Percentiles rank a stretch among this genome's conserved stretches.
Evolutionary conservation across 2,113 vertebrate species (phyloP).

Genomic region (Antennarius striatus): DNA sequence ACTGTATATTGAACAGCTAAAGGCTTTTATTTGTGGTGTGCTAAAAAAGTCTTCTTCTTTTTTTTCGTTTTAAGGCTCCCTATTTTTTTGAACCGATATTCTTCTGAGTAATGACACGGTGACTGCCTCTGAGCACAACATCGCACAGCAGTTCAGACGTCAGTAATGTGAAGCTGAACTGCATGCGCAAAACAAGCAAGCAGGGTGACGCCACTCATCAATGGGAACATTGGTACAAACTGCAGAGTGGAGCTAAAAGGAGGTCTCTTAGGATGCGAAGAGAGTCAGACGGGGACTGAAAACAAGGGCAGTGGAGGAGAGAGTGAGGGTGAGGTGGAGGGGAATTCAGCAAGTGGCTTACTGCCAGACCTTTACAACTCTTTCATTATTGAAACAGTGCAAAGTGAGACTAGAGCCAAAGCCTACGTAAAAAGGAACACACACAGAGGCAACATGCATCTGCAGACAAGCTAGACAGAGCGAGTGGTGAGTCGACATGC

Average conservation of each 20-base stretch:
- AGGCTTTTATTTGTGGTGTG: background rate
- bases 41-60: slow-evolving; percentile 1
- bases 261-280: slow-evolving; percentile 48
- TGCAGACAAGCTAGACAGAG: slow-evolving; percentile 18
- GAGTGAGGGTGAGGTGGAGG: slow-evolving; percentile 23
- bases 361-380: slow-evolving; percentile 68
- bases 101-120: slow-evolving; percentile 33
- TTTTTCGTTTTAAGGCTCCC: background rate
- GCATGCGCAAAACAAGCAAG: slow-evolving; percentile 55
- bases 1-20: slow-evolving; percentile 21
- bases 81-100: slow-evolving; percentile 3
- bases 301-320: background rate
- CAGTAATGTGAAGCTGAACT: slow-evolving; percentile 47
- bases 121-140: slow-evolving; percentile 39
- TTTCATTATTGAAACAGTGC: slow-evolving; percentile 68
- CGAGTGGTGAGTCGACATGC: slow-evolving; percentile 14
- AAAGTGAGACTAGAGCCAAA: slow-evolving; percentile 43
- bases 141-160: slow-evolving; percentile 52
- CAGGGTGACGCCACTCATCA: slow-evolving; percentile 62
- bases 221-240: slow-evolving; percentile 48
- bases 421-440: slow-evolving; percentile 32
- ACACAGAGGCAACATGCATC: slow-evolving; percentile 21
- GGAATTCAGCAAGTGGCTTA: slow-evolving; percentile 53
- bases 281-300: background rate
- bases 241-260: slow-evolving; percentile 48